A percentile compares a stretch with the other conserved stretches of the same genome.
These are phyloP conservation scores for Allobates femoralis DNA, from an alignment of 2,797 vertebrate genomes.

Conservation along the genomic window DNA sequence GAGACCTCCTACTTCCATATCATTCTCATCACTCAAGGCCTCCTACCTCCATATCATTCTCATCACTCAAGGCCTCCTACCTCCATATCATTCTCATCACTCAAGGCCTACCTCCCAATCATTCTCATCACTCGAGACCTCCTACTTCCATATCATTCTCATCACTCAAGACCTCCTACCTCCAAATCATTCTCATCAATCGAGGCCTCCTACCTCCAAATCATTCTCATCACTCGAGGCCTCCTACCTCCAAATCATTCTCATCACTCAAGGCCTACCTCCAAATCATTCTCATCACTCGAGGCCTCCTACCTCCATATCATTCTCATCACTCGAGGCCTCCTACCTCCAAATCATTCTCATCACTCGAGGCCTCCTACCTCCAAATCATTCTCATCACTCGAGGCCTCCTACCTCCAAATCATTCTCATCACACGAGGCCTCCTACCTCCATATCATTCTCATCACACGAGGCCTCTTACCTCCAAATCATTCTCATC, in stretches of 20 bases:
- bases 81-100: slow-evolving; percentile 81
- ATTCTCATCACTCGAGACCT: slow-evolving; percentile 81
- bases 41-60: slow-evolving; percentile 78
- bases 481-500: slow-evolving; percentile 79
- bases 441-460: slow-evolving; percentile 78
- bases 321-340: slow-evolving; percentile 81
- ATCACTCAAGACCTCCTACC: slow-evolving; percentile 79
- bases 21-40: slow-evolving; percentile 81
- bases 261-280: slow-evolving; percentile 79
- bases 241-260: slow-evolving; percentile 78
- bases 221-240: slow-evolving; percentile 82
- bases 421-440: slow-evolving; percentile 82
- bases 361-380: slow-evolving; percentile 80
- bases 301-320: slow-evolving; percentile 79
- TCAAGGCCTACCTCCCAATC: slow-evolving; percentile 79
- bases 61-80: slow-evolving; percentile 80
- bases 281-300: slow-evolving; percentile 82
- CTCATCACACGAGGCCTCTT: slow-evolving; percentile 81
- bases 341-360: slow-evolving; percentile 78
- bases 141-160: slow-evolving; percentile 78
- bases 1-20: slow-evolving; percentile 79
- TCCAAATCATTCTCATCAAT: slow-evolving; percentile 82
- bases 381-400: slow-evolving; percentile 81
- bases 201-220: slow-evolving; percentile 79
- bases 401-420: slow-evolving; percentile 78